Percentiles rank a stretch among this genome's conserved stretches.
phyloP scores from a whole-genome alignment of 2,888 invertebrate genomes.

The Scotopteryx bipunctaria region DNA sequence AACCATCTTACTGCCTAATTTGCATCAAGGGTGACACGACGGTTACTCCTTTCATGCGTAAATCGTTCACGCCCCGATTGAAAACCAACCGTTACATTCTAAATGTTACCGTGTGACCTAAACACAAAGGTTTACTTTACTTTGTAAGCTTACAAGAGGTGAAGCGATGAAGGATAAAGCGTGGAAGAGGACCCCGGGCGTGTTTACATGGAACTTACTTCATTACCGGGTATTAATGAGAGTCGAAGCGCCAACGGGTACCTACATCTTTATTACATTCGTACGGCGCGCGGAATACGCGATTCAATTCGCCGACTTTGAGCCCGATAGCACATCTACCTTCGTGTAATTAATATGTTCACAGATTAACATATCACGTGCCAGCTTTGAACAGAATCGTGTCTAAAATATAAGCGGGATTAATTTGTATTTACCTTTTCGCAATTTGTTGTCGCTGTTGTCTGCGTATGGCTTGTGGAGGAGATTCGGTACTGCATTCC shows the following conservation, averaged over 20 bases:
- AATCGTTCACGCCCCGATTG: constrained; percentile 59
- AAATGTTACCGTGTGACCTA: constrained; percentile 45
- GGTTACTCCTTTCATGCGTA: constrained; percentile 62
- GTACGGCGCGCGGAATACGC: constrained; percentile 46
- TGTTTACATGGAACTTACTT: constrained; percentile 80
- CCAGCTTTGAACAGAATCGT: constrained; percentile 7
- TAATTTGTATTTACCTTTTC: constrained; percentile 78
- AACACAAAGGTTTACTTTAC: constrained; percentile 60
- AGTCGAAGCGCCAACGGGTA: constrained; percentile 59
- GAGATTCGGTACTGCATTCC: constrained; percentile 95
- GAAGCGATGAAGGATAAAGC: constrained; percentile 66
- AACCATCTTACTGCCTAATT: constrained; percentile 65
- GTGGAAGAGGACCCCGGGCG: constrained; percentile 66
- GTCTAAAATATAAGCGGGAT: constrained; percentile 2
- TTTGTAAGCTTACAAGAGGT: constrained; percentile 43
- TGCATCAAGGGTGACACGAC: constrained; percentile 58
- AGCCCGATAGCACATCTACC: constrained; percentile 30
- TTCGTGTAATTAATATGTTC: constrained; percentile 24
- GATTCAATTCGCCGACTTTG: constrained; percentile 56
- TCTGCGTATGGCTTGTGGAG: constrained; percentile 93
- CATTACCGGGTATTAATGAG: constrained; percentile 76
- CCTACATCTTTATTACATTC: constrained; percentile 54
- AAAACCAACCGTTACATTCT: constrained; percentile 39
- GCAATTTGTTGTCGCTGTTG: constrained; percentile 91
- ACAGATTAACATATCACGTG: constrained; percentile 24